A percentile compares a stretch with the other conserved stretches of the same genome.
phyloP scores from a whole-genome alignment of 2,113 vertebrate species.

The Pica pica region DNA sequence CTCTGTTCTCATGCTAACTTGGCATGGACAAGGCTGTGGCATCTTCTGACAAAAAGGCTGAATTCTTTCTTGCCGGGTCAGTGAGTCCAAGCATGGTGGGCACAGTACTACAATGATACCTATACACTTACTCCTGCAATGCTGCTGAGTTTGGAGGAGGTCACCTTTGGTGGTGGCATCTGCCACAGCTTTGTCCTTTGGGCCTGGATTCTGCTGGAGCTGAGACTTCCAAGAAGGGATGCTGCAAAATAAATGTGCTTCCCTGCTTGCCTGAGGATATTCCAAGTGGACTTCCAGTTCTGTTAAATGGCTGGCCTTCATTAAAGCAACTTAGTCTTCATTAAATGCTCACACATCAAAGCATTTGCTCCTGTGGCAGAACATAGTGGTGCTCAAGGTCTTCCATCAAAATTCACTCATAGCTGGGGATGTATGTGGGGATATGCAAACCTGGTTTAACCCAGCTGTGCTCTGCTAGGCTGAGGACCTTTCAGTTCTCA shows the following conservation, averaged over 20 bases:
- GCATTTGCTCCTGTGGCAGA: background rate
- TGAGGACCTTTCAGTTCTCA: background rate
- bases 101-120: background rate
- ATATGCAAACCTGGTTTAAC: background rate
- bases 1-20: background rate
- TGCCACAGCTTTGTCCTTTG: background rate
- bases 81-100: background rate
- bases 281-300: background rate
- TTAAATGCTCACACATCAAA: background rate
- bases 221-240: background rate
- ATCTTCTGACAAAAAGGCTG: background rate
- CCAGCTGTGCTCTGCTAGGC: background rate
- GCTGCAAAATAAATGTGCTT: accelerated
- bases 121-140: background rate
- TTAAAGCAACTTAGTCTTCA: background rate
- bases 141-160: background rate
- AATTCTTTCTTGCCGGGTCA: background rate
- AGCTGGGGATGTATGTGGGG: background rate
- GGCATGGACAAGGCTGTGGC: background rate
- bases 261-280: background rate
- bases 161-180: background rate
- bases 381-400: background rate
- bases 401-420: background rate
- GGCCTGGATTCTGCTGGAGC: background rate
- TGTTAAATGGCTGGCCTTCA: background rate